Evolutionary conservation across 2,113 vertebrate species (phyloP), one percentile per base, ranked within the genome.

Genomic region (Pionites leucogaster): DNA sequence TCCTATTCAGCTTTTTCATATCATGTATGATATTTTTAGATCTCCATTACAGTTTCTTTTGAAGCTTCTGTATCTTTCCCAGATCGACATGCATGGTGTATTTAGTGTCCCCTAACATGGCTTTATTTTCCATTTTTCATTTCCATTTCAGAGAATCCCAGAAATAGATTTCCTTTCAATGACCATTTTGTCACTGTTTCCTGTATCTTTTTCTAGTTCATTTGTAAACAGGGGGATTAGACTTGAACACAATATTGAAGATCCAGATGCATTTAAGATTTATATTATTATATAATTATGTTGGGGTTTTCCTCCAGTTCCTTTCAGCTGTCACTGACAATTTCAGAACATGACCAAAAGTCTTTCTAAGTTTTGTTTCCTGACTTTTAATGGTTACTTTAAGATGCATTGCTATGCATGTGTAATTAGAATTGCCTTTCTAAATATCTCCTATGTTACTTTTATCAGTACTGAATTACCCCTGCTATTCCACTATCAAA

Each of bases 341-440:
- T 60, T 92, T 91, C 41, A 68, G 39, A 93, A 77, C 15, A 35
- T 33, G 23, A 81, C 83, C 35, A 68, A 29, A 79, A 83, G 20
- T 49, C 63, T 91, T 86, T 81, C 60, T 82, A 50, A 81, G 15
- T 6, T 75, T 91, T 94, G 5, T 70, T 92, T 85, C 41, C 60
- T 78, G 65, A 62, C 33, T 96, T 79, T 55, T 65, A 90, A 74
- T 63, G n/a, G 39, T 55, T 67, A 31, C 80, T 60, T 49, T 91
- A 57, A 80, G 37, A 62, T 0, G 1, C 23, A 33, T 39, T 0
- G 0, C 17, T 70, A 35, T 67, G 55, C 7, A 59, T n/a, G 37
- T 1, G 1, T 81, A 85, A 85, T 46, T 79, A 81, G 31, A 57
- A 28, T 37, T 78, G 18, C 14, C 57, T 75, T 84, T 70, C 64